Evolutionary conservation across 2,888 invertebrate species (phyloP).

Genomic region (Eupithecia inturbata): DNA sequence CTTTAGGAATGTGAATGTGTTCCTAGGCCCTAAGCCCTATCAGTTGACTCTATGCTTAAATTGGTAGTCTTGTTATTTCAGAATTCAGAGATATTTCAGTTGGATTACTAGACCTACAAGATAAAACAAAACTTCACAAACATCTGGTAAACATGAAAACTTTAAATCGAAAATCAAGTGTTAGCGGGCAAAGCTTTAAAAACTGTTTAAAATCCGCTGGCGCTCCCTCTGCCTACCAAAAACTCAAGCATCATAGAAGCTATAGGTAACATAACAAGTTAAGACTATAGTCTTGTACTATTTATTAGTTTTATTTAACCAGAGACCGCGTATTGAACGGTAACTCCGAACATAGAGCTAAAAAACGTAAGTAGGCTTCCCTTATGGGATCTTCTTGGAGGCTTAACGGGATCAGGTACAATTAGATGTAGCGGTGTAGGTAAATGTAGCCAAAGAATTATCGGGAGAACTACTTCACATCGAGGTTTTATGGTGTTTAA

Average conservation of each 20-base stretch:
- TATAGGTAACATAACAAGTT: too few species aligned
- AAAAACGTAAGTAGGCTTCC: constrained; percentile 24
- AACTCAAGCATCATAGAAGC: neutral
- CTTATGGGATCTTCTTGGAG: constrained; percentile 23
- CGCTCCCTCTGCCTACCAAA: neutral
- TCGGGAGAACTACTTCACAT: neutral
- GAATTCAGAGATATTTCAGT: neutral
- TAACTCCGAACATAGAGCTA: constrained; percentile 29
- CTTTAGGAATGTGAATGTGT: too few species aligned
- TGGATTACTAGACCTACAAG: neutral
- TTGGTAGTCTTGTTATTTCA: neutral
- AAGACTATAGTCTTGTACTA: too few species aligned
- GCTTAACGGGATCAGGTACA: constrained; percentile 28
- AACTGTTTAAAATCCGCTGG: neutral
- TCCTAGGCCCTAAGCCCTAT: too few species aligned
- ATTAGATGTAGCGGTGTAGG: constrained; percentile 18
- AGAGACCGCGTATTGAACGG: constrained; percentile 27
- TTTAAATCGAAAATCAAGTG: neutral
- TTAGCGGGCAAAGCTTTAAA: neutral
- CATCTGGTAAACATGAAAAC: neutral
- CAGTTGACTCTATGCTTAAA: neutral
- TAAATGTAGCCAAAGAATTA: neutral
- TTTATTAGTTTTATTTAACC: neutral
- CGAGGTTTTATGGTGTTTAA: neutral
- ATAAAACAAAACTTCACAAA: neutral